These are phyloP conservation scores for Lepus townsendii DNA, from an alignment of 2,797 vertebrate species.

Conservation along the genomic window DNA sequence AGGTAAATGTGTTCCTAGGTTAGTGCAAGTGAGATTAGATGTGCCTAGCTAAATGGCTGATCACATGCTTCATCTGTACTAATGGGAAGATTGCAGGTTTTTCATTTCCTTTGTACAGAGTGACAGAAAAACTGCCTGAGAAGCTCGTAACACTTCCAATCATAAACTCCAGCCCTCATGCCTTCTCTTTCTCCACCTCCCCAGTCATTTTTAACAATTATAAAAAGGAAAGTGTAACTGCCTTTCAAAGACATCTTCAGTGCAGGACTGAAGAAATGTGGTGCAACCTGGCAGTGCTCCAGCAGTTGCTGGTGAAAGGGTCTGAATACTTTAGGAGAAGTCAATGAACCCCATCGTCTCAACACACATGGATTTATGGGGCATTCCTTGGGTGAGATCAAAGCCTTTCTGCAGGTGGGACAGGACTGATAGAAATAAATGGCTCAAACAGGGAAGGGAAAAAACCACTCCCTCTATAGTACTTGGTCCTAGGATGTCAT, in stretches of 20 bases:
- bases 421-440: not conserved
- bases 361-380: not conserved
- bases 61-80: not conserved
- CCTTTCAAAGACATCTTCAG: not conserved
- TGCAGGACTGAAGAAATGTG: not conserved
- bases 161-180: not conserved
- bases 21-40: not conserved
- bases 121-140: not conserved
- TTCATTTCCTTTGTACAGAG: not conserved
- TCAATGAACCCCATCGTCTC: not conserved
- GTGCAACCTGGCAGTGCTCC: fast-evolving
- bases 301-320: not conserved
- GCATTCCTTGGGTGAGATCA: not conserved
- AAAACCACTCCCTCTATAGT: not conserved
- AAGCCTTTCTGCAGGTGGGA: not conserved
- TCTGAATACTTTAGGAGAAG: not conserved
- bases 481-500: not conserved
- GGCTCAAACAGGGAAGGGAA: not conserved
- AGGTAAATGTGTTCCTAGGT: not conserved
- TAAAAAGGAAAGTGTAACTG: not conserved
- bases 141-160: not conserved
- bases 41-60: not conserved
- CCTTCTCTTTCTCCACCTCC: not conserved
- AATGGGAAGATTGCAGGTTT: not conserved
- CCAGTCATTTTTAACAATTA: not conserved